A percentile compares a stretch with the other conserved stretches of the same genome.
phyloP scores from a whole-genome alignment of 1,140 invertebrate genomes.

The Platyura marginata region DNA sequence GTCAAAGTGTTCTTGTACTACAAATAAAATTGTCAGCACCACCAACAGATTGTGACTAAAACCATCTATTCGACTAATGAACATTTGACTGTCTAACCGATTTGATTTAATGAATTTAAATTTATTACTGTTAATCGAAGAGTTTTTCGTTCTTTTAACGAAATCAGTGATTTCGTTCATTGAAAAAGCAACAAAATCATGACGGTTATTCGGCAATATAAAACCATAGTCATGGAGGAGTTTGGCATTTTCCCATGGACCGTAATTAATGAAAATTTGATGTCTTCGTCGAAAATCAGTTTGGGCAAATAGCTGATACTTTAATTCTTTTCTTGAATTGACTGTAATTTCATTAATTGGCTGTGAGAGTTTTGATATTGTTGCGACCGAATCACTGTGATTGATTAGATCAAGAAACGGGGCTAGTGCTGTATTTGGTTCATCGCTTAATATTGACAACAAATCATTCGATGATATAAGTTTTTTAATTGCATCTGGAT shows the following conservation, averaged over 20 bases:
- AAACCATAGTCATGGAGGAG: conserved; percentile 62
- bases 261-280: conserved; percentile 63
- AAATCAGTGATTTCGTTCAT: conserved; percentile 26
- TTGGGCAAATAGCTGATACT: conserved; percentile 32
- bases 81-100: conserved; percentile 25
- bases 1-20: conserved; percentile 14
- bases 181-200: conserved; percentile 35
- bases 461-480: conserved; percentile 8
- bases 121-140: conserved; percentile 17
- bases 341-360: conserved; percentile 8
- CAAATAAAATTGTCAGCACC: conserved; percentile 23
- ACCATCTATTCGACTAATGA: conserved; percentile 21
- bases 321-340: conserved; percentile 19
- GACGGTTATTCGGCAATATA: conserved; percentile 35
- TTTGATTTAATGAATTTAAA: conserved; percentile 31
- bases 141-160: conserved; percentile 12
- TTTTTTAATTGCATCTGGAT: conserved; percentile 13
- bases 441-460: conserved; percentile 22
- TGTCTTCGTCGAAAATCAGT: conserved; percentile 27
- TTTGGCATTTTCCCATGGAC: conserved; percentile 43
- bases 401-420: conserved; percentile 67
- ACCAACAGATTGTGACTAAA: conserved; percentile 26
- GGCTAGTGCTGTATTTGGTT: conserved; percentile 44
- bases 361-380: conserved; percentile 25
- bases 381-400: conserved; percentile 35